phyloP scores from a whole-genome alignment of 1,140 invertebrate genomes.

The Armadillidium nasatum region DNA sequence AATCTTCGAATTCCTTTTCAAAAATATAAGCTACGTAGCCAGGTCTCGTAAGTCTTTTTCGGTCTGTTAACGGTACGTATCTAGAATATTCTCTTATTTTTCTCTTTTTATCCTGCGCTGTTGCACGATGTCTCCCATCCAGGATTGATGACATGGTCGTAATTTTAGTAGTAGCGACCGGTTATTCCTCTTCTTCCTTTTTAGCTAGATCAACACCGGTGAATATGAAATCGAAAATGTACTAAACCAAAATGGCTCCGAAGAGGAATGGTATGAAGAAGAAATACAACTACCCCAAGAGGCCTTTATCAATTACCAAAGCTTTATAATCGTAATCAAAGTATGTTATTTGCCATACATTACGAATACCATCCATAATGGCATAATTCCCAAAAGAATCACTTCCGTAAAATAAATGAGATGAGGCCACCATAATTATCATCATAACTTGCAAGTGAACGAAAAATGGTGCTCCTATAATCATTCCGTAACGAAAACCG shows the following conservation, averaged over 20 bases:
- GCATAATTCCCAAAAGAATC: background rate
- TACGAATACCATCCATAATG: background rate
- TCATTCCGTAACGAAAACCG: background rate
- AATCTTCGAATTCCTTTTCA: background rate
- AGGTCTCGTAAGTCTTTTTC: background rate
- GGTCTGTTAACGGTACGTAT: background rate
- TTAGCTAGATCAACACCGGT: background rate
- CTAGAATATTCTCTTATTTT: background rate
- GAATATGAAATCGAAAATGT: background rate
- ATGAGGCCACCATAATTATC: background rate
- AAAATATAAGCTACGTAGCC: background rate
- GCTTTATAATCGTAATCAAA: background rate
- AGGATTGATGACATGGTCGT: background rate
- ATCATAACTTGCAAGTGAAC: background rate
- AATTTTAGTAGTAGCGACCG: background rate
- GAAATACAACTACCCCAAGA: background rate
- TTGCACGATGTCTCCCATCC: background rate
- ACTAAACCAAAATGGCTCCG: background rate
- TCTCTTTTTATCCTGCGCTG: background rate
- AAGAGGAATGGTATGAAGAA: background rate
- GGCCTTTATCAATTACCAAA: background rate
- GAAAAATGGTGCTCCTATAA: background rate
- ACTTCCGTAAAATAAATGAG: background rate
- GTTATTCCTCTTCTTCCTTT: background rate
- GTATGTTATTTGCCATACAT: background rate